Evolutionary conservation across 2,797 vertebrate species (phyloP).

Genomic region (Aeoliscus strigatus): DNA sequence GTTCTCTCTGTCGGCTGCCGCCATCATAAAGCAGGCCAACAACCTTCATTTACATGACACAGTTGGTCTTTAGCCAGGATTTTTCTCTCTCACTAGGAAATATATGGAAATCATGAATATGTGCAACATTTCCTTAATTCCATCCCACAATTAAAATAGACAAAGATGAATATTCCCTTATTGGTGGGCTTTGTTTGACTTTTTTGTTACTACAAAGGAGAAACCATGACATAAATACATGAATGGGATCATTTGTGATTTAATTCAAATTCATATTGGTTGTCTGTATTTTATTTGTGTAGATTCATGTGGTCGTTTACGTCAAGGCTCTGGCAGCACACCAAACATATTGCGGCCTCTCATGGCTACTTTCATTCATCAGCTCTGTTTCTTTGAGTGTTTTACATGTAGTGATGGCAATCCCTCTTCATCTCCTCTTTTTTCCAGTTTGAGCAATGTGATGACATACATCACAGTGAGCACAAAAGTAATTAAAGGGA

Average conservation of each 20-base stretch:
- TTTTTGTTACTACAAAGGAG: too few relatives aligned
- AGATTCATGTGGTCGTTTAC: too few relatives aligned
- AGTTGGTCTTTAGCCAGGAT: slow-evolving; percentile 51
- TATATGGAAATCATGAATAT: slow-evolving; percentile 41
- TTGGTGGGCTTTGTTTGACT: slow-evolving; percentile 15
- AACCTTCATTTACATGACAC: slow-evolving; percentile 58
- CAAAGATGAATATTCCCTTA: slow-evolving; percentile 4
- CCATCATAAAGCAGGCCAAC: slow-evolving; percentile 54
- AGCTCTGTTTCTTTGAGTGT: slow-evolving; percentile 20
- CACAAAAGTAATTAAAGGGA: slow-evolving; percentile 24
- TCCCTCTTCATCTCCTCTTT: slow-evolving; percentile 12
- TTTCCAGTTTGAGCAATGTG: slow-evolving; percentile 32
- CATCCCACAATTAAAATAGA: slow-evolving; percentile 3
- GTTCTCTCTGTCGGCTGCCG: slow-evolving; percentile 22
- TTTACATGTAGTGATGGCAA: slow-evolving; percentile 17
- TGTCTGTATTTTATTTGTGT: too few relatives aligned
- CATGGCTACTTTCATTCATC: slow-evolving; percentile 1
- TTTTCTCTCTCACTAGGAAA: slow-evolving; percentile 30
- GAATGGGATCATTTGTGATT: too few relatives aligned
- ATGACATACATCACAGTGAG: slow-evolving; percentile 14
- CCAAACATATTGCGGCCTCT: too few relatives aligned
- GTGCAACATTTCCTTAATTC: slow-evolving; percentile 15
- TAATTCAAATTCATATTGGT: too few relatives aligned
- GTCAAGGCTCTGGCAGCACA: too few relatives aligned
- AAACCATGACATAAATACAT: too few relatives aligned